Base-by-base conservation (phyloP, 2,888 invertebrate genomes). In the Lathronympha strigana region DNA sequence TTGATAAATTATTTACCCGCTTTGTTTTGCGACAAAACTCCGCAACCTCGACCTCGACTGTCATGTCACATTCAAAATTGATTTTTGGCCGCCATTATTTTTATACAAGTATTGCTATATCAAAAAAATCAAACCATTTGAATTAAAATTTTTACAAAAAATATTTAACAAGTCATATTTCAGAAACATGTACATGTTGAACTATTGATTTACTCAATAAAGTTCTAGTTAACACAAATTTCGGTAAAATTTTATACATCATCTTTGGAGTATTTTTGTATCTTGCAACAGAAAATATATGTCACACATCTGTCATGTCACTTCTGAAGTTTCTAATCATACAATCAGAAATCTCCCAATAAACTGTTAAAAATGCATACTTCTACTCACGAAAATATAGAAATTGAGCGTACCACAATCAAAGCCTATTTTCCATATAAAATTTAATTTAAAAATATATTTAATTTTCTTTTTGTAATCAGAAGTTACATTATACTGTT, bases 41-140 rank as follows among this genome's bases (percentile, higher is more conserved):
- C 61, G 68, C 71, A 67, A 66, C 68, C 64, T 71, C 70, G 64
- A 64, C 76, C 53, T 67, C 60, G 61, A 33, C 66, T 66, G 61
- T 68, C 70, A 69, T 83, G 82, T 86, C 88, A 86, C 70, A 80
- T 82, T 88, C 79, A 86, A 91, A 91, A 91, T 91, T 90, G 91
- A 91, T 90, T 91, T 91, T 90, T 85, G 83, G 84, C 82, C 87
- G 89, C 90, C 88, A 89, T 89, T 87, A 75, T 76, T 71, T 58
- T 31, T 28, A 31, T 69, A 43, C 25, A 13, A 25, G 68, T 73
- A 72, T 73, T 74, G 72, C 73, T 55, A 64, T 47, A 21, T 8
- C 19, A 31, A 28, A 25, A 4, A 43, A 45, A 15, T 1, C 17
- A 17, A 17, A 50, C 8, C 5, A 11, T 33, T n/a, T n/a, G n/a